Percentiles rank a stretch among this genome's conserved stretches.
phyloP scores from a whole-genome alignment of 2,888 invertebrate species.

The Lapara coniferarum region DNA sequence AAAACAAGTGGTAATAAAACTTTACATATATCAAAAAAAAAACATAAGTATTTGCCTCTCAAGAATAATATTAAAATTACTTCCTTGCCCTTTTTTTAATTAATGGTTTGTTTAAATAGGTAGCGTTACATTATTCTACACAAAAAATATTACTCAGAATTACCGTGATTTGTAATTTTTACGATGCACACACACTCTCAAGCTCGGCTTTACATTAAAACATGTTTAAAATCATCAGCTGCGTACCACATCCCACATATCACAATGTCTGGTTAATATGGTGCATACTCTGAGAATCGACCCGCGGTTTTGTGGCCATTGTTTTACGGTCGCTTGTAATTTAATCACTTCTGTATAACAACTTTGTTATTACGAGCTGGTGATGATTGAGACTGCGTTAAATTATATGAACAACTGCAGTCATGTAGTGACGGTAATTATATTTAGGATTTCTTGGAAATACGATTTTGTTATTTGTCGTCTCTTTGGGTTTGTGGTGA shows the following conservation, averaged over 20 bases:
- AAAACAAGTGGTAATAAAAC: no score
- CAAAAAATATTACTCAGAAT: no score
- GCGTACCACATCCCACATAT: neutral
- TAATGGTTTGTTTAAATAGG: no score
- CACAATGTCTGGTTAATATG: conserved; percentile 31
- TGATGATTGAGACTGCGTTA: conserved; percentile 39
- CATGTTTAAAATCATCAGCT: neutral
- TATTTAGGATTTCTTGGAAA: neutral
- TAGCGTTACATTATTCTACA: neutral
- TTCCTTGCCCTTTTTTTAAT: no score
- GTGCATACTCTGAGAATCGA: conserved; percentile 28
- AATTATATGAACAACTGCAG: conserved; percentile 11
- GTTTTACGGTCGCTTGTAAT: conserved; percentile 58
- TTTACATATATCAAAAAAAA: no score
- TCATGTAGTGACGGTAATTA: neutral
- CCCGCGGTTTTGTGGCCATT: conserved; percentile 53
- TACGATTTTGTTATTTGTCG: neutral
- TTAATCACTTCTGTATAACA: conserved; percentile 54
- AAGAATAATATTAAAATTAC: no score
- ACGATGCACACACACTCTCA: neutral
- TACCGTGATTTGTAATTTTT: neutral
- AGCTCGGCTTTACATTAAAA: no score
- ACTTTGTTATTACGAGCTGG: conserved; percentile 53
- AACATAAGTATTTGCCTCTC: no score
- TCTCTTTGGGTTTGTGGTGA: no score